Evolutionary conservation across 2,888 invertebrate genomes (phyloP), one percentile per base, ranked within the genome.

Genomic region (Papilio demoleus): DNA sequence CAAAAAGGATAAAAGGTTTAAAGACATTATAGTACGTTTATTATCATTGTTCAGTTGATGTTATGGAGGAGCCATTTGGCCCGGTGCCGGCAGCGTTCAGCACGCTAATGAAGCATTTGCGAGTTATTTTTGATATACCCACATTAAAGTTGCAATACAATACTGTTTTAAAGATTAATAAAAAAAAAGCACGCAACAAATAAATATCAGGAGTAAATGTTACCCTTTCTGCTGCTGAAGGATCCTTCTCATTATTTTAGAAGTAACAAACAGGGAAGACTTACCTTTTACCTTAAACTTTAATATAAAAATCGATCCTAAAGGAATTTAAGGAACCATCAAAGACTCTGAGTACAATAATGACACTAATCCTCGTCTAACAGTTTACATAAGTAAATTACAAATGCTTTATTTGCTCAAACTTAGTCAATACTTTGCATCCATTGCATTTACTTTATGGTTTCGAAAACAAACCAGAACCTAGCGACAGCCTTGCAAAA

Each of bases 21-120:
- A 56, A 56, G 53, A 31, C 53, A 17, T 56, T 50, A 50, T 3
- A 50, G n/a, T 56, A 9, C n/a, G n/a, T 56, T 56, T 56, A 56
- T 56, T 56, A 56, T 56, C 31, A 56, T 56, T 56, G 53, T 59
- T 14, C 19, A 59, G 11, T 59, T 5, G 38, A 38, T 38, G 38
- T 56, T 65, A 42, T 50, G 63, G 19, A 19, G 31, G 38, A 42
- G 58, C 27, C 34, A 65, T 40, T 56, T 67, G 67, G 53, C 61
- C 38, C 61, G 19, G 17, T 61, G 53, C 61, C 65, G 65, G 45
- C 8, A 38, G 47, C 61, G 40, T 50, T 61, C 42, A 42, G 38
- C 53, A 42, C 61, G 67, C 67, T 61, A 50, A 67, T 61, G 61
- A 67, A 61, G 40, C 61, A 61, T 56, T 67, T 67, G 67, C 50